These are phyloP conservation scores for Trypoxylon attenuatum DNA, from an alignment of 2,888 invertebrate species.

Conservation along the genomic window DNA sequence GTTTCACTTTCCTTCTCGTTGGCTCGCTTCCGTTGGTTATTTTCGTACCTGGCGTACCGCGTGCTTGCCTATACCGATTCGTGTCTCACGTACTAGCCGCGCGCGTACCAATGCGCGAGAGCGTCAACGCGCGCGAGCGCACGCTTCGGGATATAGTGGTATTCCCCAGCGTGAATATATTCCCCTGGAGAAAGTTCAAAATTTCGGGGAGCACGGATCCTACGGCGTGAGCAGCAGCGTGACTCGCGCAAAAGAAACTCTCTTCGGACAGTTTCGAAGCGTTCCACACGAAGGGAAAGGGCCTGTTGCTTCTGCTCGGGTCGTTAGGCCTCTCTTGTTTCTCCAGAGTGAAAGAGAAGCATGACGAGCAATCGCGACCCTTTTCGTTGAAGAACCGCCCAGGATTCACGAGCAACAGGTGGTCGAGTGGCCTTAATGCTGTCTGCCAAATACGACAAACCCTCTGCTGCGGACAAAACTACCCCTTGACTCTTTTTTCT, in stretches of 20 bases:
- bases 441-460: too few relatives aligned
- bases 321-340: too few relatives aligned
- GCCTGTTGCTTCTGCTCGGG: too few relatives aligned
- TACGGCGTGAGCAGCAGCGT: slow-evolving; percentile 1
- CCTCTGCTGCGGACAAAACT: too few relatives aligned
- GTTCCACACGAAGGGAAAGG: too few relatives aligned
- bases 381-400: neutral
- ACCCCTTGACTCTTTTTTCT: neutral
- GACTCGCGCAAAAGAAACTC: slow-evolving; percentile 35
- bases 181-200: slow-evolving; percentile 54
- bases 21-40: slow-evolving; percentile 54
- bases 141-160: too few relatives aligned
- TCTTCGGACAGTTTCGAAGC: too few relatives aligned
- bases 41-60: slow-evolving; percentile 48
- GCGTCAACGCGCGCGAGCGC: too few relatives aligned
- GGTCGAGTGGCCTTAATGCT: too few relatives aligned
- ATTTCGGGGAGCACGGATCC: slow-evolving; percentile 41
- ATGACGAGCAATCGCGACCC: neutral
- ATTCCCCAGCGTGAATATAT: too few relatives aligned
- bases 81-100: too few relatives aligned
- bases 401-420: slow-evolving; percentile 37
- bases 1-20: slow-evolving; percentile 61
- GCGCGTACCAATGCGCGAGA: too few relatives aligned
- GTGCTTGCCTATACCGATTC: slow-evolving; percentile 19
- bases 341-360: neutral